Evolutionary conservation across 2,113 vertebrate species (phyloP).

Genomic region (Abramis brama): DNA sequence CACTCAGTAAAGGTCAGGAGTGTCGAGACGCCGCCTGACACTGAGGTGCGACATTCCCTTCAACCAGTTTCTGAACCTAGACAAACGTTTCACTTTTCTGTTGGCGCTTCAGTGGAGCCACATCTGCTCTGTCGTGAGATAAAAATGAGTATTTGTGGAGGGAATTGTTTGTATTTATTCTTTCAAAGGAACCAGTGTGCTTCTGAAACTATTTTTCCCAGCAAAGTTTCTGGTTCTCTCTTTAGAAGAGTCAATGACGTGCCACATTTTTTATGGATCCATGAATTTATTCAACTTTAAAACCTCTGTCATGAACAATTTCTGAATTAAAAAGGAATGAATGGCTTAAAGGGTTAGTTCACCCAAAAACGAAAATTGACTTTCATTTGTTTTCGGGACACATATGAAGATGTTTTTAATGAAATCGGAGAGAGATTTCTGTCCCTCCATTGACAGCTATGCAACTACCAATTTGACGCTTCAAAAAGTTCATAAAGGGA

Average conservation of each 20-base stretch:
- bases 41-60: slow-evolving; percentile 42
- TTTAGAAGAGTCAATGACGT: neutral
- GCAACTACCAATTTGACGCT: too few species aligned
- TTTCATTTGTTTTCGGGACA: too few species aligned
- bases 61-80: neutral
- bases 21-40: slow-evolving; percentile 4
- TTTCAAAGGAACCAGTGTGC: neutral
- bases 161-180: neutral
- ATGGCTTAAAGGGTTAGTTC: too few species aligned
- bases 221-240: neutral
- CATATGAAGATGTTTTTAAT: too few species aligned
- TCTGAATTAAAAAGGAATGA: neutral
- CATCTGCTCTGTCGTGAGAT: neutral
- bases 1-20: slow-evolving; percentile 9
- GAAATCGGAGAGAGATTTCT: too few species aligned
- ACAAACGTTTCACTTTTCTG: neutral
- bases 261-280: neutral
- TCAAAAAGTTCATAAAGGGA: too few species aligned
- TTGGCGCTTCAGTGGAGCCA: neutral
- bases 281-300: neutral
- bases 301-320: neutral
- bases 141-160: neutral
- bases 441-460: too few species aligned
- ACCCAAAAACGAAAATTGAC: too few species aligned
- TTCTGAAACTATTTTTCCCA: neutral